A percentile compares a stretch with the other conserved stretches of the same genome.
Conservation (phyloP, 2,797 vertebrate species). For the Moxostoma hubbsi region DNA sequence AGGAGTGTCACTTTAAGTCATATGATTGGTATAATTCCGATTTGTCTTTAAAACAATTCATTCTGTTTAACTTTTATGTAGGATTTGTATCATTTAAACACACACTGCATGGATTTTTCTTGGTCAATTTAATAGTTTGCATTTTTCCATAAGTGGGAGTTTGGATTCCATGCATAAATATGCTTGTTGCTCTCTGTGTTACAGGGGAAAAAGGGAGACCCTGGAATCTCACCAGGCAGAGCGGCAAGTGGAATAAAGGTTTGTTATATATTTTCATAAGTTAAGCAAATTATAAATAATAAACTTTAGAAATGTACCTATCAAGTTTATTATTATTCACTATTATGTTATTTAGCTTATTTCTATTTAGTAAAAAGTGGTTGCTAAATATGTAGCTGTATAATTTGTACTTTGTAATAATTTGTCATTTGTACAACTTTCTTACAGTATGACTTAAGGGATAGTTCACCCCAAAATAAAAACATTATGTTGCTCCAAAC, state of each 20-base stretch:
- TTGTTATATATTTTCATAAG: neutral
- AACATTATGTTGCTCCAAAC: too few relatives aligned
- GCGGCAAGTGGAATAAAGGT: conserved; percentile 88
- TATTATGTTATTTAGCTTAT: neutral
- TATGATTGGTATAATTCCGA: neutral
- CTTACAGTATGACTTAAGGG: too few relatives aligned
- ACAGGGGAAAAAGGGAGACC: conserved; percentile 86
- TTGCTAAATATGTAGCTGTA: too few relatives aligned
- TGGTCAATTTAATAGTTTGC: neutral
- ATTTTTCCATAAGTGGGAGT: conserved; percentile 18
- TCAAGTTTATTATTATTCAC: neutral
- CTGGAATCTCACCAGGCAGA: conserved; percentile 89
- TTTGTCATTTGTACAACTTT: too few relatives aligned
- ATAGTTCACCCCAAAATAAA: too few relatives aligned
- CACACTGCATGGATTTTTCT: neutral
- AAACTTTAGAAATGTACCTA: too few relatives aligned
- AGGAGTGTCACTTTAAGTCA: neutral
- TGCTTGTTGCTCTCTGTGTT: conserved; percentile 55
- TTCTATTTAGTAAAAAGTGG: too few relatives aligned
- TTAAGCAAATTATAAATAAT: too few relatives aligned
- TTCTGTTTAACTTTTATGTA: neutral
- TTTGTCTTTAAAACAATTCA: neutral
- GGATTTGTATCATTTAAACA: conserved; percentile 5
- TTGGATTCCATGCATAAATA: conserved; percentile 9
- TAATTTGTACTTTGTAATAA: too few relatives aligned